Evolutionary conservation across 1,140 invertebrate genomes (phyloP).

Genomic region (Drosophila melanica): DNA sequence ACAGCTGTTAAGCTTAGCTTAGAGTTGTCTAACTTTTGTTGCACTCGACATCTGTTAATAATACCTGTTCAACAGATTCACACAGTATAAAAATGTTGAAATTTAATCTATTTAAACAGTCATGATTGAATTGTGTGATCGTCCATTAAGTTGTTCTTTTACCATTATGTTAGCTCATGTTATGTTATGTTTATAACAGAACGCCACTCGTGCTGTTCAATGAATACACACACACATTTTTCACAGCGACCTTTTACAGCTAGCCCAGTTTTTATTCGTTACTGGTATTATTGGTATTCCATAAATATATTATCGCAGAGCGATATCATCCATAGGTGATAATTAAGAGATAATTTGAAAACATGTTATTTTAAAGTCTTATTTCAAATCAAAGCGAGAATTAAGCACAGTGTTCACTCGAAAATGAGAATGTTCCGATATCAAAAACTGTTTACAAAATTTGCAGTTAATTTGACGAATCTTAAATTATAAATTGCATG

Average conservation of each 20-base stretch:
- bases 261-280: background rate
- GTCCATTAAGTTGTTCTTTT: too few species aligned
- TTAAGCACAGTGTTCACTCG: background rate
- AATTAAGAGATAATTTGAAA: constrained; percentile 5
- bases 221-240: too few species aligned
- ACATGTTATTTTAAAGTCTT: background rate
- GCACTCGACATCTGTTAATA: too few species aligned
- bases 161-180: too few species aligned
- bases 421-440: background rate
- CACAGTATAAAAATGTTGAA: too few species aligned
- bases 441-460: too few species aligned
- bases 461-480: too few species aligned
- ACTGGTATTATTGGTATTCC: background rate
- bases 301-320: background rate
- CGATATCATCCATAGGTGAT: background rate
- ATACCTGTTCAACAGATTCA: too few species aligned
- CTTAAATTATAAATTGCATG: too few species aligned
- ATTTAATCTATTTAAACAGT: too few species aligned
- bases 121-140: too few species aligned
- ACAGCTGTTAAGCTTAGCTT: background rate
- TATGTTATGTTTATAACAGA: too few species aligned
- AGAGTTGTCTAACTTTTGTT: background rate
- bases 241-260: background rate
- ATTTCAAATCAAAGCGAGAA: background rate
- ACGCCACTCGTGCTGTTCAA: background rate